These are phyloP conservation scores for Thamnophis sirtalis DNA, from an alignment of 2,113 vertebrate genomes.

Conservation along the genomic window DNA sequence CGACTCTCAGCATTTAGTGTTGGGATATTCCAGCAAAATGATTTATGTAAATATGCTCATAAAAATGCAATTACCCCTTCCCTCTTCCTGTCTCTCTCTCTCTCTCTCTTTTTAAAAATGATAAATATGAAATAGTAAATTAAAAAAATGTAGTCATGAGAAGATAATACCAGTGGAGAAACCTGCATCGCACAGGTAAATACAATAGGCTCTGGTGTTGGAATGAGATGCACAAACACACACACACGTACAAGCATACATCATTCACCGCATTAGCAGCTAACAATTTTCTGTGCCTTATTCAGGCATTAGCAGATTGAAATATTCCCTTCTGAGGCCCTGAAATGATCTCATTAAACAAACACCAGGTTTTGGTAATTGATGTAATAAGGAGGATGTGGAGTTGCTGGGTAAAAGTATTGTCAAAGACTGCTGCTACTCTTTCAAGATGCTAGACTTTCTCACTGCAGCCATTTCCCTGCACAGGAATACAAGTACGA, in stretches of 20 bases:
- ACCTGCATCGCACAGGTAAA: constrained; percentile 46
- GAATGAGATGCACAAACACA: neutral
- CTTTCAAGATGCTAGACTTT: constrained; percentile 32
- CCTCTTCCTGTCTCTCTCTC: neutral
- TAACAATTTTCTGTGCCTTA: constrained; percentile 7
- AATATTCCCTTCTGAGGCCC: constrained; percentile 41
- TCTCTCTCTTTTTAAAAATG: constrained; percentile 64
- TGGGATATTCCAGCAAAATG: constrained; percentile 73
- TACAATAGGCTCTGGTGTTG: constrained; percentile 27
- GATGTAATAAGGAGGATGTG: constrained; percentile 22
- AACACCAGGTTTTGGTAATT: constrained; percentile 51
- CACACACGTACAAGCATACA: constrained; percentile 16
- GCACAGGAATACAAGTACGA: constrained; percentile 42
- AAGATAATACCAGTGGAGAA: constrained; percentile 37
- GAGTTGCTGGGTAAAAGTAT: constrained; percentile 39
- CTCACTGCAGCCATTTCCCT: constrained; percentile 47
- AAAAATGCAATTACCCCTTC: constrained; percentile 47
- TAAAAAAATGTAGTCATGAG: constrained; percentile 48
- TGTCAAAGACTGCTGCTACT: constrained; percentile 51
- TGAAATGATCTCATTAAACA: neutral
- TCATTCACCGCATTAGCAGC: constrained; percentile 24
- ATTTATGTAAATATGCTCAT: constrained; percentile 72
- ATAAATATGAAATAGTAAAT: constrained; percentile 71
- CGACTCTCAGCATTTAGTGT: constrained; percentile 74
- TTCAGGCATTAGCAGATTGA: constrained; percentile 33